Evolutionary conservation across 2,113 vertebrate species (phyloP).

Genomic region (Daubentonia madagascariensis): DNA sequence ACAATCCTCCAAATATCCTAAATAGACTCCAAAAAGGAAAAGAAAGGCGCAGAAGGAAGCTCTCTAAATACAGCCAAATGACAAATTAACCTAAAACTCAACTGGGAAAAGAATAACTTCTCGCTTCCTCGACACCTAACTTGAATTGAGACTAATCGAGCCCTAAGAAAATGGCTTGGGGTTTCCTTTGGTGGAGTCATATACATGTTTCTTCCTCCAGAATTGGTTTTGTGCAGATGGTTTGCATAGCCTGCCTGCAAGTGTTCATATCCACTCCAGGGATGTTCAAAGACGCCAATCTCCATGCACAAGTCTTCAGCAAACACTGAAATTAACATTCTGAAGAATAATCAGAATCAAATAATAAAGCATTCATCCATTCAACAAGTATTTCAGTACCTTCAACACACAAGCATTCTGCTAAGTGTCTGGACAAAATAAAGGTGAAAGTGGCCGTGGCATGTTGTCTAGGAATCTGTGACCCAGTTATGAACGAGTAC

Average conservation of each 20-base stretch:
- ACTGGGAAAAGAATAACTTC: not conserved
- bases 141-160: not conserved
- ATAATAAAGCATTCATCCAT: not conserved
- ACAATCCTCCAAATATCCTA: not conserved
- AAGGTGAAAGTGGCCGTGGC: not conserved
- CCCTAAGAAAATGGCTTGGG: not conserved
- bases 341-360: not conserved
- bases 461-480: not conserved
- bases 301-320: rapidly evolving
- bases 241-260: no score
- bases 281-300: not conserved
- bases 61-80: not conserved
- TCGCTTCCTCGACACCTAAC: not conserved
- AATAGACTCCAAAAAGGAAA: not conserved
- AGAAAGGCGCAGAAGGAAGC: no score
- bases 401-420: not conserved
- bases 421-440: not conserved
- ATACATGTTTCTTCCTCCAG: not conserved
- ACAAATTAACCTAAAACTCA: not conserved
- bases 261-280: no score
- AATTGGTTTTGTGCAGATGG: not conserved
- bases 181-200: not conserved
- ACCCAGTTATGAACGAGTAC: not conserved
- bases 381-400: not conserved
- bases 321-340: not conserved